These are phyloP conservation scores for Tupaia chinensis DNA, from an alignment of 2,113 vertebrate species.

Conservation along the genomic window DNA sequence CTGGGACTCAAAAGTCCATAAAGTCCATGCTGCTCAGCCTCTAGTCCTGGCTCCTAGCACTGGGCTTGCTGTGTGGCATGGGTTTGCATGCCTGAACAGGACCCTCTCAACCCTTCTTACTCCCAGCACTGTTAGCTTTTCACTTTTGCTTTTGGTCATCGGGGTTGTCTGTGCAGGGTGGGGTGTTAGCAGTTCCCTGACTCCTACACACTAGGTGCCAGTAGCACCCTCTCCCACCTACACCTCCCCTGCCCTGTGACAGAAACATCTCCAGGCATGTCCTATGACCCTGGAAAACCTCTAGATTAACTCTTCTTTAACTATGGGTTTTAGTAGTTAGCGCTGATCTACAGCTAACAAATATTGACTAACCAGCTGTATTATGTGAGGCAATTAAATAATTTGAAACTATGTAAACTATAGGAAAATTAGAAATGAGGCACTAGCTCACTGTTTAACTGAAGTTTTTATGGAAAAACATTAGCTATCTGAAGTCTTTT, in stretches of 20 bases:
- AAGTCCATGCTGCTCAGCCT: not conserved
- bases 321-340: constrained; percentile 36
- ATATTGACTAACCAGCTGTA: not conserved
- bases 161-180: not conserved
- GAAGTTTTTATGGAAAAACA: constrained; percentile 24
- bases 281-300: not conserved
- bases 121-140: not conserved
- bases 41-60: not conserved
- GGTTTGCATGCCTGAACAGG: not conserved
- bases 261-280: not conserved
- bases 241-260: not conserved
- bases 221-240: not conserved
- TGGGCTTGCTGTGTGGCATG: not conserved
- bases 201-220: not conserved
- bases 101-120: not conserved
- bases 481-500: not conserved
- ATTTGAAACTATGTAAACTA: not conserved
- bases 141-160: not conserved
- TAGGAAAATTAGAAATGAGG: constrained; percentile 50
- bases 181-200: not conserved
- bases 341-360: constrained; percentile 37
- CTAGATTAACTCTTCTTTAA: not conserved
- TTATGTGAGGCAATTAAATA: constrained; percentile 15
- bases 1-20: not conserved
- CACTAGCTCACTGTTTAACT: not conserved